Base-by-base conservation (phyloP, 1,140 invertebrate genomes). In the Phortica variegata region DNA sequence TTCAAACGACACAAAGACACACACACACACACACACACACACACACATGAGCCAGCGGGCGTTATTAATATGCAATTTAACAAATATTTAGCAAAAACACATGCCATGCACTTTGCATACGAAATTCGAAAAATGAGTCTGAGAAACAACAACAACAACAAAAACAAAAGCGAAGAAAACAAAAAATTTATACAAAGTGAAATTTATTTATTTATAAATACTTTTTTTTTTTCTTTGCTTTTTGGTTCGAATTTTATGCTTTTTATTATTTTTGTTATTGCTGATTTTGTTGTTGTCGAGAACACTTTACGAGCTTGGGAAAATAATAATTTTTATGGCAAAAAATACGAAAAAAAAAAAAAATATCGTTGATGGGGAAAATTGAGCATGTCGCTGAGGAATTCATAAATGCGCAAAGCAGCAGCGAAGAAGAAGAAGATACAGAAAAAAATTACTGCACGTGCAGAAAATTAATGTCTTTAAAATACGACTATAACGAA, bases 71-170 rank as follows among this genome's bases (percentile, higher is more conserved):
- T 68, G 63, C 63, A 54, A 68, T 68, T 68, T 63, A 69, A 68
- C 63, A 68, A 68, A 68, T 68, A 68, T 68, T 68, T 69, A 68
- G 60, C 65, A 65, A 68, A 68, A 69, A 68, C 60, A 69, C 60
- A 55, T 47, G 49, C 49, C 29, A 40, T 41, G 50, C 44, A 54
- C 32, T 16, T 40, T 42, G 63, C 44, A 68, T 68, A 47, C 54
- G 46, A 58, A 68, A 58, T 63, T 54, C 60, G 54, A 49, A 34
- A 47, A 38, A 42, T 21, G 43, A 43, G 34, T 43, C 3, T 23
- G 29, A 32, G 23, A 56, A n/a, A 34, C 12, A 29, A 12, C 26
- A 29, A 34, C 33, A 34, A 7, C 12, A 10, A 34, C 33, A 34
- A 10, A 34, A 10, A 34, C 44, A n/a, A n/a, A n/a, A n/a, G n/a